These are phyloP conservation scores for Sarcophaga rosellei DNA, from an alignment of 2,888 invertebrate species.

Conservation along the genomic window DNA sequence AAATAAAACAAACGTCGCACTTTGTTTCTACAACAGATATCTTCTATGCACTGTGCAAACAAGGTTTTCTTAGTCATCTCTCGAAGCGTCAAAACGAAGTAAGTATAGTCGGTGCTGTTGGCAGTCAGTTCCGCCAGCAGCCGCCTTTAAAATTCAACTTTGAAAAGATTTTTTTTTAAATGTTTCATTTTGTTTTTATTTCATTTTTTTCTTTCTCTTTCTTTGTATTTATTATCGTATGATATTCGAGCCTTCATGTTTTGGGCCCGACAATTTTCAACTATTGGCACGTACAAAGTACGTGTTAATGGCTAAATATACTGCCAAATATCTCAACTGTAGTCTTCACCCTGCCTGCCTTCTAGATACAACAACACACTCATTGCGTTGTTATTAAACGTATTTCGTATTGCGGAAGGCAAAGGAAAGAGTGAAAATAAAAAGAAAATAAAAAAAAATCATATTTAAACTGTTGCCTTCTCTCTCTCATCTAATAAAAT, in stretches of 20 bases:
- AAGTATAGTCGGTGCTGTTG: too few relatives aligned
- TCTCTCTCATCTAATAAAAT: not conserved
- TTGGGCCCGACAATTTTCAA: slow-evolving; percentile 42
- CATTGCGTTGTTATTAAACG: too few relatives aligned
- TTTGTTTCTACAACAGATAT: not conserved
- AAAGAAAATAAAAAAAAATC: not conserved
- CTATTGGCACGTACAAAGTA: slow-evolving; percentile 66
- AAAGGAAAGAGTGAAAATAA: not conserved
- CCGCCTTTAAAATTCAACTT: too few relatives aligned
- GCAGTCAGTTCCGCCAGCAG: too few relatives aligned
- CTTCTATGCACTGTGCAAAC: not conserved
- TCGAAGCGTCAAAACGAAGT: too few relatives aligned
- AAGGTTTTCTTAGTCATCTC: too few relatives aligned
- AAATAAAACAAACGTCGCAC: slow-evolving; percentile 7
- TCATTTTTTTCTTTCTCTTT: not conserved
- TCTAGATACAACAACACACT: too few relatives aligned
- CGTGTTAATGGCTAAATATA: slow-evolving; percentile 60
- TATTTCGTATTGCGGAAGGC: not conserved
- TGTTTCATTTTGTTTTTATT: too few relatives aligned
- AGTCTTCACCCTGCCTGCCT: not conserved
- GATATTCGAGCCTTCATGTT: not conserved
- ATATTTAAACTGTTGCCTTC: not conserved
- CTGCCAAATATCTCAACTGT: slow-evolving; percentile 26
- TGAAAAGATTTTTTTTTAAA: too few relatives aligned
- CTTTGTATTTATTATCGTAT: not conserved